Conservation (phyloP, 2,797 vertebrate species). For the Gambusia yucatana region DNA sequence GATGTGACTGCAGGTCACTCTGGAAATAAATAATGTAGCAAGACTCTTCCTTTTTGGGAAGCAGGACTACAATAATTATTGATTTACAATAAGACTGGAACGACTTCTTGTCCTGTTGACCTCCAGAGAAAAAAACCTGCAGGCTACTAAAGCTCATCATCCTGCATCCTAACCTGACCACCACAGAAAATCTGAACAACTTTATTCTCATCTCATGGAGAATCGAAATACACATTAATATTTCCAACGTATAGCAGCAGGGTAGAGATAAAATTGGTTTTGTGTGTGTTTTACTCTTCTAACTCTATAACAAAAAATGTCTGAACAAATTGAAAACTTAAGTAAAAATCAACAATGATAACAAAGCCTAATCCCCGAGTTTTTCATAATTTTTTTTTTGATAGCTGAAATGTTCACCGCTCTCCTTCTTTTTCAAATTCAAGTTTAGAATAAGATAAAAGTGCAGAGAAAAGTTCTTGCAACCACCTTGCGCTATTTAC, state of each 20-base stretch:
- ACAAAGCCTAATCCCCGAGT: conserved; percentile 19
- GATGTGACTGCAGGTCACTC: not conserved
- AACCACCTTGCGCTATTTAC: conserved; percentile 59
- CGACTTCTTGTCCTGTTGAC: not conserved
- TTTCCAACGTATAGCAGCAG: not conserved
- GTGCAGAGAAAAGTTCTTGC: conserved; percentile 27
- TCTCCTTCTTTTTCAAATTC: conserved; percentile 28
- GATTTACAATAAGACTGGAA: not conserved
- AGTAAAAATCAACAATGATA: not conserved
- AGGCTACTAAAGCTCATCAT: not conserved
- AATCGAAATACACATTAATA: not conserved
- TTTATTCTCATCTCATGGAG: not conserved
- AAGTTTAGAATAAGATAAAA: conserved; percentile 24
- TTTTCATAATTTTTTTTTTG: conserved; percentile 29
- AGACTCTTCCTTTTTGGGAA: not conserved
- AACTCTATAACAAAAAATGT: not conserved
- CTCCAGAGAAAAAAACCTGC: not conserved
- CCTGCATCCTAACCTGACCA: not conserved
- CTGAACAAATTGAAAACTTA: not conserved
- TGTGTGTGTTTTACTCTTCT: not conserved
- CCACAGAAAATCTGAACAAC: not conserved
- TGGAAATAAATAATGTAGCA: not conserved
- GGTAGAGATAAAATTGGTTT: not conserved
- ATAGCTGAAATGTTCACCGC: conserved; percentile 24
- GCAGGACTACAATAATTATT: not conserved